Base-by-base conservation (phyloP, 2,113 vertebrate species). In the Progne subis region DNA sequence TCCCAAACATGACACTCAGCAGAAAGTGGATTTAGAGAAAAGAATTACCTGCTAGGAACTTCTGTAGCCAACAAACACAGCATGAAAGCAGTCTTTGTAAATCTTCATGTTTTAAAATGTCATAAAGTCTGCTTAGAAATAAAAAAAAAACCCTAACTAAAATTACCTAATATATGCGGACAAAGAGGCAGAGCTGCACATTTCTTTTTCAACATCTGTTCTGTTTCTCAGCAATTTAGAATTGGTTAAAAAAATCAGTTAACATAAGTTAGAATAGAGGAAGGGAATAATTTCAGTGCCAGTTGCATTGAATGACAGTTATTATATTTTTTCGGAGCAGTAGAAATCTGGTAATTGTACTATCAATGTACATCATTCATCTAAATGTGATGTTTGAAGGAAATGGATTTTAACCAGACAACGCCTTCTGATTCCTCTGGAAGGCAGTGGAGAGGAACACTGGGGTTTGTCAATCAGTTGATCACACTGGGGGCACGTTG, bases 141-240 rank as follows among this genome's bases (percentile, higher is more conserved):
- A 13, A 37, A 44, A 16, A 90, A 28, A 32, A 41, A 43, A 7
- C 12, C 12, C 63, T 32, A 20, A 25, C 15, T 57, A 26, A 72
- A 34, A 82, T 55, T 46, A 39, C 18, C 12, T 8, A 77, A 32
- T 68, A 18, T 95, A 46, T 74, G 26, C 46, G 31, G 24, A 34
- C 49, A 53, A 53, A 76, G 53, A 43, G 18, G 52, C 41, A 34
- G 46, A 47, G 49, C 20, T 39, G 44, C 21, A 18, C 60, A 82
- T 96, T 96, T 97, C 52, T 96, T 95, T n/a, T 92, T 69, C 61
- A 82, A n/a, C 17, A 90, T 87, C 86, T 94, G 11, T 88, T 84
- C 76, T 61, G 81, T 97, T 97, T 95, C 93, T 61, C 86, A 96
- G 95, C 79, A 97, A 86, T 65, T n/a, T 64, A 60, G 83, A 82